Percentiles rank a stretch among this genome's conserved stretches.
phyloP scores from a whole-genome alignment of 2,113 vertebrate genomes.

The Collichthys lucidus region DNA sequence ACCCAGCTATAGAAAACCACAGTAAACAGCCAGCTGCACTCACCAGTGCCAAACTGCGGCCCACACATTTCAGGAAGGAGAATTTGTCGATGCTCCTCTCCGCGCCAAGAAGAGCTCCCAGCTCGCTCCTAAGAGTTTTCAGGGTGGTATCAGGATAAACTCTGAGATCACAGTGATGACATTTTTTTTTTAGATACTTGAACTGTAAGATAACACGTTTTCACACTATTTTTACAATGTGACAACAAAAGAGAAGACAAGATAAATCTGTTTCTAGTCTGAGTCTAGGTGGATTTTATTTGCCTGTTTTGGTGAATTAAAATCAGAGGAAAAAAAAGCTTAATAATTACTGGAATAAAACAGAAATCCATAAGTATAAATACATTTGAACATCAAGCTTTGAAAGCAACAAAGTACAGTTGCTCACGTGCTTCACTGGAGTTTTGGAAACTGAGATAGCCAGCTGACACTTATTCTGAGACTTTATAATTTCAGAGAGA shows the following conservation, averaged over 20 bases:
- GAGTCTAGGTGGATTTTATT: neutral
- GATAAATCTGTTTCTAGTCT: neutral
- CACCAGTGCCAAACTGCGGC: slow-evolving; percentile 92
- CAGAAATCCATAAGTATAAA: neutral
- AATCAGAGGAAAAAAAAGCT: neutral
- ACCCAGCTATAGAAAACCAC: slow-evolving; percentile 37
- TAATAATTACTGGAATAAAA: neutral
- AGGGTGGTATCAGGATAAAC: slow-evolving; percentile 89
- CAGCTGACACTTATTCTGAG: neutral
- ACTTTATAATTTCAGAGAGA: neutral
- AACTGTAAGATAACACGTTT: neutral
- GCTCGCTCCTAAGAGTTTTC: slow-evolving; percentile 84
- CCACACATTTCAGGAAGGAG: slow-evolving; percentile 92
- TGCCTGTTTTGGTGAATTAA: neutral
- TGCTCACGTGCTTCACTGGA: neutral
- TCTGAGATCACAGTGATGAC: slow-evolving; percentile 76
- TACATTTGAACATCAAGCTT: neutral
- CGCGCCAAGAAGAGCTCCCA: slow-evolving; percentile 85
- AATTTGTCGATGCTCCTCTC: slow-evolving; percentile 85
- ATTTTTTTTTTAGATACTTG: neutral
- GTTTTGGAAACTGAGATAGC: neutral
- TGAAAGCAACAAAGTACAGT: neutral
- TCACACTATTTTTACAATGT: neutral
- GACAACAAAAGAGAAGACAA: neutral
- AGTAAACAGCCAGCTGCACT: slow-evolving; percentile 68